phyloP scores from a whole-genome alignment of 2,113 vertebrate species.

The Aphelocoma coerulescens region DNA sequence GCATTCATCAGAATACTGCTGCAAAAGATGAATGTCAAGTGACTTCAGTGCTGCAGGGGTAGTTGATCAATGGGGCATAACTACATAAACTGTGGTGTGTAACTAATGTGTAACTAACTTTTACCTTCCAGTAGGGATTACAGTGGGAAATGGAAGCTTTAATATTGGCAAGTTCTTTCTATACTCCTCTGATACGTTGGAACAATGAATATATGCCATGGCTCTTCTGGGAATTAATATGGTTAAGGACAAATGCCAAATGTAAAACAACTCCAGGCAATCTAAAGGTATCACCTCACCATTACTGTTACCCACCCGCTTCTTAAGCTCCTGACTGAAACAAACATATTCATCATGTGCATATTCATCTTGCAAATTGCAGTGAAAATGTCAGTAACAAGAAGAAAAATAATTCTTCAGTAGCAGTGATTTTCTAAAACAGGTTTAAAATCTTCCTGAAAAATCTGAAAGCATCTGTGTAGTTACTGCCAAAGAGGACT shows the following conservation, averaged over 20 bases:
- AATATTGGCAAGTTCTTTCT: neutral
- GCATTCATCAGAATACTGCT: neutral
- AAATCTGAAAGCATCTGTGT: neutral
- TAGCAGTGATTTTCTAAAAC: neutral
- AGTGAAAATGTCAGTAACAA: neutral
- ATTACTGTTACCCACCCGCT: neutral
- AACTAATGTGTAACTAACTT: neutral
- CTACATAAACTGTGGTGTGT: neutral
- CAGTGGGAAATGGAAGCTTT: neutral
- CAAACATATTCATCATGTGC: neutral
- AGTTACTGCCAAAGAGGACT: neutral
- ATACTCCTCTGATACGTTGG: neutral
- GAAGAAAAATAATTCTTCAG: neutral
- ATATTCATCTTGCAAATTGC: neutral
- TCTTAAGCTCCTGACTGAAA: neutral
- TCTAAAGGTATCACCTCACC: neutral
- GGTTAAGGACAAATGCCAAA: neutral
- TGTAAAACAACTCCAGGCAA: neutral
- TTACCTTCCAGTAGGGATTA: neutral
- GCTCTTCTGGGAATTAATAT: neutral
- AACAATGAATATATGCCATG: neutral
- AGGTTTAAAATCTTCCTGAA: neutral
- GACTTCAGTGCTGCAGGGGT: neutral
- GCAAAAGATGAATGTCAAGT: neutral
- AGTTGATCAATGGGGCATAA: neutral